Evolutionary conservation across 2,113 vertebrate species (phyloP), one percentile per base, ranked within the genome.

Genomic region (Oxyruncus cristatus): DNA sequence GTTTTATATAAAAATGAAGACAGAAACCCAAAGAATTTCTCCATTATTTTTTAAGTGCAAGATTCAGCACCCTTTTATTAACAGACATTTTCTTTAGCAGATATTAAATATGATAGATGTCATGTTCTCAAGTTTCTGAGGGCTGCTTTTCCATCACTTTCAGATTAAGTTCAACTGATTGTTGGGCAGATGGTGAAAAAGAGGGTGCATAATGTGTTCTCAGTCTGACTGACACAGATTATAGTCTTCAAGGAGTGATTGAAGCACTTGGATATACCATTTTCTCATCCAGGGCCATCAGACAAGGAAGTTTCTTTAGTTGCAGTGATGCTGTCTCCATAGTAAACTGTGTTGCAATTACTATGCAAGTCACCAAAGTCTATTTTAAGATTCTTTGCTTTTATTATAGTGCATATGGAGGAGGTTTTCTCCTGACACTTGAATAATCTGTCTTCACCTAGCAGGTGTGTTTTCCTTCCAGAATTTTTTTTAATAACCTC

Each of bases 351-450:
- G 42, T 80, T 95, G 71, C 75, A 81, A 85, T 88, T 92, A 74
- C 41, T 77, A 93, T 80, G 39, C 85, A 94, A 94, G 74, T 65
- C 90, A 94, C n/a, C 13, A 62, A 92, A 84, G 23, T 63, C 78
- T 95, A 83, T 96, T 93, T 96, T 95, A 92, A 88, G 89, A 85
- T 63, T 67, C 50, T 90, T 85, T 86, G 55, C 67, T 90, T 96
- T 94, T 73, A 88, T 90, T 90, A 67, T 42, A 63, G 79, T 59
- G 70, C 82, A 90, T 59, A 90, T 12, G 76, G 83, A 95, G 47
- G 67, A 92, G 88, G 83, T 39, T 90, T 55, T 94, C 94, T 83
- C 75, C 77, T 92, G 88, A 79, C 75, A 92, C 73, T 85, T 70
- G 71, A 91, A 76, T 89, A 75, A 79, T 67, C 49, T 82, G 46